Evolutionary conservation across 2,797 vertebrate genomes (phyloP), one percentile per base, ranked within the genome.

Genomic region (Xiphophorus birchmanni): DNA sequence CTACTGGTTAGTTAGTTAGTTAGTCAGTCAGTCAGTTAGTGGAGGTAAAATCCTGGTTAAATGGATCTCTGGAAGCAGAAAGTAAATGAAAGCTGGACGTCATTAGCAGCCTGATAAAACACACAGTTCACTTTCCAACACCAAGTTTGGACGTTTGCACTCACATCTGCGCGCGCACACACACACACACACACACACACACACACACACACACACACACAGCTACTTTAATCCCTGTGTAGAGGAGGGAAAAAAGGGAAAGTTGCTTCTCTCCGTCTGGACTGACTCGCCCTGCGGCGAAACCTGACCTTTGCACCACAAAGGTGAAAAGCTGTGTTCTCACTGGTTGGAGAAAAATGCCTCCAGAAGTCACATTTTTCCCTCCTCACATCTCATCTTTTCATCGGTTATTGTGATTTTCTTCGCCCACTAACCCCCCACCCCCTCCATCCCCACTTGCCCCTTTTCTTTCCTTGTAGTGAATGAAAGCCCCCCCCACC

Each of bases 311-410:
- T 94, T 94, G 91, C 90, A 90, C 93, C 88, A 83, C 90, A 93
- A 94, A 95, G 95, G 95, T 96, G 95, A 95, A 93, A 92, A 71
- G 87, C 93, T 93, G 85, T 92, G 92, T 95, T 95, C 94, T 95
- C 90, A 90, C 86, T 91, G 94, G 94, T 92, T 94, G 91, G 92
- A 95, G 91, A 94, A 91, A 95, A 95, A 91, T 93, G 94, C 94
- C 94, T 95, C 92, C 92, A 96, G 95, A 95, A 94, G 94, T 92
- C 95, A 92, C 94, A 94, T 95, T 95, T 95, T 93, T 89, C 91
- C 91, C 90, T 92, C 89, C 79, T 95, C 92, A 95, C 95, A 95
- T 96, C 94, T 95, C 93, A 84, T 95, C 95, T 94, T 95, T 95
- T 95, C 94, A 94, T 95, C 92, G 78, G 84, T 93, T 94, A 93